Percentiles rank a stretch among this genome's conserved stretches.
These are phyloP conservation scores for Nudaria mundana DNA, from an alignment of 2,888 invertebrate genomes.

Conservation along the genomic window DNA sequence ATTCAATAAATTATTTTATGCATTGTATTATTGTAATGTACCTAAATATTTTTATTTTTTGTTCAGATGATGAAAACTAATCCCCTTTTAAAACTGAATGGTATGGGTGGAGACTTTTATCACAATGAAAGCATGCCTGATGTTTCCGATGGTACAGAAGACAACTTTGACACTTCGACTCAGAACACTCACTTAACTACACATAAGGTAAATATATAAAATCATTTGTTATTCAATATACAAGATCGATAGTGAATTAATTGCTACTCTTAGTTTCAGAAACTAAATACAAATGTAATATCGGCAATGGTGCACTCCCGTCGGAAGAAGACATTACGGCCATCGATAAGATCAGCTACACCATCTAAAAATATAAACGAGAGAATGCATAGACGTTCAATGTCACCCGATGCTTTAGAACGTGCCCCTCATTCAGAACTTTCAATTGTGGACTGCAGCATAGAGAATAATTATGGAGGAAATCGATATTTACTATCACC, in stretches of 20 bases:
- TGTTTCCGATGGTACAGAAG: constrained; percentile 64
- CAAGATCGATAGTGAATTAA: not conserved
- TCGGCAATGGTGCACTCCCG: constrained; percentile 72
- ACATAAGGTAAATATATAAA: no score
- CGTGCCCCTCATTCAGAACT: constrained; percentile 73
- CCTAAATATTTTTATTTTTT: not conserved
- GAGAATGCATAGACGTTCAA: constrained; percentile 60
- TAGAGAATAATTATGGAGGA: constrained; percentile 47
- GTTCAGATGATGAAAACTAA: constrained; percentile 67
- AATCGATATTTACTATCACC: constrained; percentile 54
- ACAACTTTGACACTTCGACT: constrained; percentile 58
- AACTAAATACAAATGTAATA: constrained; percentile 59
- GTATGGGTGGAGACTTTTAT: constrained; percentile 52
- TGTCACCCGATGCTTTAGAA: constrained; percentile 68
- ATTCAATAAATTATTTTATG: no score
- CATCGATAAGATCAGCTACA: constrained; percentile 47
- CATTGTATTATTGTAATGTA: not conserved
- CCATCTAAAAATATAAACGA: constrained; percentile 55
- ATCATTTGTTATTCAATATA: no score
- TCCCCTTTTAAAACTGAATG: constrained; percentile 62
- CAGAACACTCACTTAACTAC: constrained; percentile 52
- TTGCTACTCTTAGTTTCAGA: constrained; percentile 55
- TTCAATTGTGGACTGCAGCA: constrained; percentile 67
- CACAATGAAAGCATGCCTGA: constrained; percentile 66
- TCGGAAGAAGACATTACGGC: constrained; percentile 60